These are phyloP conservation scores for Nerophis lumbriciformis DNA, from an alignment of 2,113 vertebrate genomes.

Conservation along the genomic window DNA sequence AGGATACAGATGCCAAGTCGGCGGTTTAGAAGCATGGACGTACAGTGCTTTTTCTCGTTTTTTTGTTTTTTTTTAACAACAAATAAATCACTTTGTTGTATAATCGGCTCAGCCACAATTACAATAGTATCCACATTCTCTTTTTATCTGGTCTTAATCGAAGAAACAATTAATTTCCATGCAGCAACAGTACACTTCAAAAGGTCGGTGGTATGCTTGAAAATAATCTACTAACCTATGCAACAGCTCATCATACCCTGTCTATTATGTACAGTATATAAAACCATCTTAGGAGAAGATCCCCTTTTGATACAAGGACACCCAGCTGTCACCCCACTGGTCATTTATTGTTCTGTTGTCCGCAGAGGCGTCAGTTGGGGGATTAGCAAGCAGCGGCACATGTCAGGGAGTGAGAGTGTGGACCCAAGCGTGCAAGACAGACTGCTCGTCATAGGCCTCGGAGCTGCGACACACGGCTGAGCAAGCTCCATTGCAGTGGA, in stretches of 20 bases:
- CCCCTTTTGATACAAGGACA: conserved; percentile 1
- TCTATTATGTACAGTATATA: neutral
- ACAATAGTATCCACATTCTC: conserved; percentile 43
- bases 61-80: conserved; percentile 28
- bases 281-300: conserved; percentile 8
- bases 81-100: conserved; percentile 44
- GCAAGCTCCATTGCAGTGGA: conserved; percentile 10
- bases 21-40: conserved; percentile 29
- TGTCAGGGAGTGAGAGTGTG: conserved; percentile 66
- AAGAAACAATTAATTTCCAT: conserved; percentile 36
- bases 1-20: conserved; percentile 55
- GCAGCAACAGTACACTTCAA: conserved; percentile 1
- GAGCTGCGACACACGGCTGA: conserved; percentile 26
- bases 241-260: neutral
- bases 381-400: conserved; percentile 64
- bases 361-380: conserved; percentile 40
- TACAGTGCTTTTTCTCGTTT: too few species aligned
- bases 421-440: conserved; percentile 12
- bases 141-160: conserved; percentile 47
- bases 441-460: conserved; percentile 24
- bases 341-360: conserved; percentile 44
- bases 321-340: conserved; percentile 9
- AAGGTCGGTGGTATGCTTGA: neutral
- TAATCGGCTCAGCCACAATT: conserved; percentile 59
- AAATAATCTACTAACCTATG: conserved; percentile 13